These are phyloP conservation scores for Pseudonaja textilis DNA, from an alignment of 2,113 vertebrate species.

Conservation along the genomic window DNA sequence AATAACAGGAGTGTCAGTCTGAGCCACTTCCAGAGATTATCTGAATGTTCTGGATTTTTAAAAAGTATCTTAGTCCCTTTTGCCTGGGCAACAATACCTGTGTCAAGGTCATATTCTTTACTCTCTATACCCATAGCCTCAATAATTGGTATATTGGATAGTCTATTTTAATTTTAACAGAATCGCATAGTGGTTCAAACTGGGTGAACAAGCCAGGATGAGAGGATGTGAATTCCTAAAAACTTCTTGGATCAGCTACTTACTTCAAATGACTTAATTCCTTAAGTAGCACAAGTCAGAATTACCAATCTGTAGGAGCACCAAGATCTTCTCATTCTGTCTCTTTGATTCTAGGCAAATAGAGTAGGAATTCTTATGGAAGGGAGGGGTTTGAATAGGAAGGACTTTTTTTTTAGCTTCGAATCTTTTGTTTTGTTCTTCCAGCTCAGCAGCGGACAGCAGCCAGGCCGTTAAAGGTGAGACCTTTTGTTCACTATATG, in stretches of 20 bases:
- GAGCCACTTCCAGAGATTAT: neutral
- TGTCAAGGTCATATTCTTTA: neutral
- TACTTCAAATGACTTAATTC: neutral
- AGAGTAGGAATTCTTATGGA: neutral
- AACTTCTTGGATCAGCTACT: neutral
- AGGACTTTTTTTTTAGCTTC: neutral
- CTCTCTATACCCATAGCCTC: neutral
- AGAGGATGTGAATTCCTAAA: neutral
- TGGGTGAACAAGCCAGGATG: neutral
- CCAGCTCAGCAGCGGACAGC: constrained; percentile 57
- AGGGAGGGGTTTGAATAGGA: neutral
- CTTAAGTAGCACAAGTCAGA: neutral
- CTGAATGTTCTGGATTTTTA: neutral
- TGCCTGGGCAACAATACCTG: neutral
- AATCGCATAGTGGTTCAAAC: neutral
- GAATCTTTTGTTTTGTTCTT: constrained; percentile 35
- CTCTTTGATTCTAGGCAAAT: neutral
- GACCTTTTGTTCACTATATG: constrained; percentile 4
- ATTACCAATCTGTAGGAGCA: neutral
- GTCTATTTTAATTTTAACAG: neutral
- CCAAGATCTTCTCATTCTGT: neutral
- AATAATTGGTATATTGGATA: neutral
- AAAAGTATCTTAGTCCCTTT: neutral
- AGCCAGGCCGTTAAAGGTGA: constrained; percentile 64
- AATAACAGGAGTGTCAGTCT: neutral